Conservation (phyloP, 2,797 vertebrate genomes). For the Phyllotis vaccarum region DNA sequence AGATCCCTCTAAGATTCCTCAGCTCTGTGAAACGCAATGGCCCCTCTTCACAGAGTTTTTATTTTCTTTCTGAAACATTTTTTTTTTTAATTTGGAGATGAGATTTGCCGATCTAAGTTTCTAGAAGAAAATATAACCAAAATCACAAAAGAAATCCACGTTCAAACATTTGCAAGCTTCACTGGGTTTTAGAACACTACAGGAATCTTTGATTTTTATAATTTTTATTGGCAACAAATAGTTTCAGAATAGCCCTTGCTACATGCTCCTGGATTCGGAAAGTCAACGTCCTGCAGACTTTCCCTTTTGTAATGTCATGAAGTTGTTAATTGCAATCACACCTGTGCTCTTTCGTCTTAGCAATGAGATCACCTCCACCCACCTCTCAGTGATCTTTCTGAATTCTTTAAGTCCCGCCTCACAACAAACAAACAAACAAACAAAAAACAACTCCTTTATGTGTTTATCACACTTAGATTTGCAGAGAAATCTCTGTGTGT, state of each 20-base stretch:
- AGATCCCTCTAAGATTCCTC: not conserved
- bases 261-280: not conserved
- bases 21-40: not conserved
- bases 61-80: not conserved
- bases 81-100: not conserved
- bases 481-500: not conserved
- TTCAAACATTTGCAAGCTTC: constrained; percentile 74
- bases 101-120: constrained; percentile 68
- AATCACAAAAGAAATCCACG: constrained; percentile 70
- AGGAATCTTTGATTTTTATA: not conserved
- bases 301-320: not conserved
- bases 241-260: not conserved
- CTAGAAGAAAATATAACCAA: not conserved
- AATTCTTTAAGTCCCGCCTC: constrained; percentile 19
- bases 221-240: not conserved
- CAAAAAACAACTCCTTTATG: not conserved
- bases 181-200: constrained; percentile 16
- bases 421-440: too few species aligned
- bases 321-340: not conserved
- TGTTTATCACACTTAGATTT: not conserved
- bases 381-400: not conserved
- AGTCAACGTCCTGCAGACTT: not conserved
- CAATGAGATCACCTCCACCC: not conserved
- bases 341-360: not conserved
- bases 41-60: not conserved